Evolutionary conservation across 2,888 invertebrate species (phyloP), one percentile per base, ranked within the genome.

Genomic region (Spodoptera picta): DNA sequence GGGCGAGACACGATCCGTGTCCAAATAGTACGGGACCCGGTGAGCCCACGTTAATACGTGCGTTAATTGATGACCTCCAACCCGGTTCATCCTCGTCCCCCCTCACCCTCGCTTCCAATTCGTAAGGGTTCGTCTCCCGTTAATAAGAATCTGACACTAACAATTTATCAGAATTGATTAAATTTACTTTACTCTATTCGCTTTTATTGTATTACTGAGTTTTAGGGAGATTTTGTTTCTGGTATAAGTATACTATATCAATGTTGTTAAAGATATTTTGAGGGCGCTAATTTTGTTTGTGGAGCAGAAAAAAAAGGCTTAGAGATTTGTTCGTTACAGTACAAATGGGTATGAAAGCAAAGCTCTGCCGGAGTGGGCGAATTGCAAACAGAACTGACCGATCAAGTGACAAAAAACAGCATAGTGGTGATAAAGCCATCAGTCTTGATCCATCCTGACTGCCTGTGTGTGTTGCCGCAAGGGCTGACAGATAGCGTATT

Each of bases 401-500:
- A 61, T 56, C 58, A 79, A 83, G 55, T 62, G 50, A 67, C 61
- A 77, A 77, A 77, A 78, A 75, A 52, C 61, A 47, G 45, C 42
- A 83, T 80, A 85, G 79, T 82, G 75, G 75, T 77, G 74, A 80
- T 82, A 80, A 75, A 79, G 78, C 80, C 81, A 88, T 88, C 84
- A 80, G 80, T 87, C 87, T 88, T 86, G 83, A 83, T 88, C 83
- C 81, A 73, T 80, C 77, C 75, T 68, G 67, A 63, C 68, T 76
- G 76, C 50, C 70, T 59, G 56, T 75, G 60, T 77, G 68, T 79
- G 73, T 73, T 67, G 66, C 77, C 62, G 48, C 62, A 62, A 57
- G 73, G 75, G 81, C 84, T 87, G 90, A 90, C 89, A 88, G 87
- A 87, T 86, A 85, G 87, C 83, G 86, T 88, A 89, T 88, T 92